Evolutionary conservation across 2,797 vertebrate genomes (phyloP), one percentile per base, ranked within the genome.

Genomic region (Rhinichthys osculus): DNA sequence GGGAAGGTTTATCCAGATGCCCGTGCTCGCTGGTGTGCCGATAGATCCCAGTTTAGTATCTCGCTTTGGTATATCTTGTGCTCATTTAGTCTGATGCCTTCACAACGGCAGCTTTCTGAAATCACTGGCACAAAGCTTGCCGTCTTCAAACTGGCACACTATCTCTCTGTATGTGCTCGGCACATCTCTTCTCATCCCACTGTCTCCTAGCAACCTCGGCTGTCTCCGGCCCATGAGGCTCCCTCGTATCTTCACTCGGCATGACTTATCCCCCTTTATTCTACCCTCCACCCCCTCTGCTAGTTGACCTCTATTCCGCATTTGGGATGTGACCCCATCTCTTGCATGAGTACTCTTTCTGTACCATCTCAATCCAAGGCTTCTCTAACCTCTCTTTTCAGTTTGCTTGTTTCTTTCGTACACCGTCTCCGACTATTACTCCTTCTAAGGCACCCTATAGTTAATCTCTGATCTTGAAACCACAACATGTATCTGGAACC

Each of bases 191-290:
- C 87, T 90, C 91, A 89, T 87, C 87, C 81, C 86, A 72, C 88
- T 57, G 94, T 96, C 91, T 95, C 94, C 93, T 95, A 95, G 94
- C 94, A 95, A 95, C 95, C 90, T 85, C 83, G 85, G 91, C 90
- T 89, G 92, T 92, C 93, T 95, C 90, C 91, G 47, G 84, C 86
- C 89, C 89, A 89, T 85, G 88, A 90, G 90, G 84, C 88, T 88
- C 91, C 92, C 91, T 91, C 88, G 90, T 88, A 91, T 93, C 91
- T 92, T 90, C 91, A 47, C 77, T 88, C 84, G 42, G 87, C 76
- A 76, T 83, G 89, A 87, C 89, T 86, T 86, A 88, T 89, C 84
- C 91, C 89, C 91, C 85, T 92, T 88, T 87, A 79, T 87, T 88
- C 85, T 77, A 81, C 76, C 88, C 91, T 88, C 86, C 70, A 57